Evolutionary conservation across 2,888 invertebrate species (phyloP).

Genomic region (Drosophila quinaria): DNA sequence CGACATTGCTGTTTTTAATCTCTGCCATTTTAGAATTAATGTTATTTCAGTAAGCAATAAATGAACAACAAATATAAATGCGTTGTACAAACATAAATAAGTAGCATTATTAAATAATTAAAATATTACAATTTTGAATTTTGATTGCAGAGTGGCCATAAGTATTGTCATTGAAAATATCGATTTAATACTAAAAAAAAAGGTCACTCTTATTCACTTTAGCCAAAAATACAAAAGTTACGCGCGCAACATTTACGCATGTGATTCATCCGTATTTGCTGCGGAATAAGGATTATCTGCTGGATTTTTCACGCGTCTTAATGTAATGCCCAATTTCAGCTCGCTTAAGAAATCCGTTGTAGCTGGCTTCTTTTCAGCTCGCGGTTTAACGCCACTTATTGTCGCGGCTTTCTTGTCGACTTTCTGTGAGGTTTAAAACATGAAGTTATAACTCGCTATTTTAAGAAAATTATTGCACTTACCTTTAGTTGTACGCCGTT

Average conservation of each 20-base stretch:
- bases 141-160: slow-evolving; percentile 12
- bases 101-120: neutral
- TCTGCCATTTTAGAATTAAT: neutral
- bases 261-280: slow-evolving; percentile 68
- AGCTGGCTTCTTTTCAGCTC: slow-evolving; percentile 71
- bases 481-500: slow-evolving; percentile 78
- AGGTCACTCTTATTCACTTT: slow-evolving; percentile 6
- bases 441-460: neutral
- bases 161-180: neutral
- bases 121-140: slow-evolving; percentile 16
- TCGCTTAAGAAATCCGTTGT: slow-evolving; percentile 74
- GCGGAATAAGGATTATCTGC: slow-evolving; percentile 72
- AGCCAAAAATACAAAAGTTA: slow-evolving; percentile 11
- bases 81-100: slow-evolving; percentile 1
- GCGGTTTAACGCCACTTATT: slow-evolving; percentile 73
- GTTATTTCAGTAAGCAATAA: neutral
- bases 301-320: slow-evolving; percentile 68
- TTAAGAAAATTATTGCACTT: neutral
- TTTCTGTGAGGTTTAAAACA: slow-evolving; percentile 62
- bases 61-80: neutral
- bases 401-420: slow-evolving; percentile 77
- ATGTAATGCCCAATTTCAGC: slow-evolving; percentile 73
- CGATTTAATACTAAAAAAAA: slow-evolving; percentile 11
- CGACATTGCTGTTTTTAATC: neutral
- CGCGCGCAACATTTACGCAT: slow-evolving; percentile 51